A percentile compares a stretch with the other conserved stretches of the same genome.
Evolutionary conservation across 2,113 vertebrate species (phyloP).

Genomic region (Heterocephalus glaber): DNA sequence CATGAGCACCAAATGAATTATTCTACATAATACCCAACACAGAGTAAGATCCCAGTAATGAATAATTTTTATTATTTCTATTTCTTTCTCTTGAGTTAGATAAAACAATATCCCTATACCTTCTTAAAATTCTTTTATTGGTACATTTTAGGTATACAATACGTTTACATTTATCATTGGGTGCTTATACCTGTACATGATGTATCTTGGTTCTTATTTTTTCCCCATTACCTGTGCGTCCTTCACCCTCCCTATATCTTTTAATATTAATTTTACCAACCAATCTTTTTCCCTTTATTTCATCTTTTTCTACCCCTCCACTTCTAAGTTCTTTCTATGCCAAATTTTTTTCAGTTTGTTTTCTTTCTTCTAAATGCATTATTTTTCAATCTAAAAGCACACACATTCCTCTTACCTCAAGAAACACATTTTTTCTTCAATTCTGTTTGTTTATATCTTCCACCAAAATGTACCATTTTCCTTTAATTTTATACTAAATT

Average conservation of each 20-base stretch:
- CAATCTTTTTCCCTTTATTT: not conserved
- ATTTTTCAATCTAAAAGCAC: not conserved
- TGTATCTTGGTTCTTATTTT: too few species aligned
- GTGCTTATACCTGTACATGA: too few species aligned
- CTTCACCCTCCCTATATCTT: not conserved
- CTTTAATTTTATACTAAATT: conserved; percentile 4
- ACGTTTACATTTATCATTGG: too few species aligned
- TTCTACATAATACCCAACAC: not conserved
- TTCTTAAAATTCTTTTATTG: too few species aligned
- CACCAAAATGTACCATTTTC: not conserved
- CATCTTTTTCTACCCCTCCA: not conserved
- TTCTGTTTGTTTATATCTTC: not conserved
- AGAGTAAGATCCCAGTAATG: not conserved
- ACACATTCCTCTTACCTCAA: not conserved
- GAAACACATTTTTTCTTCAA: not conserved
- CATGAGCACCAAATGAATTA: not conserved
- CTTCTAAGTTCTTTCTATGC: not conserved
- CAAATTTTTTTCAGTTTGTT: not conserved
- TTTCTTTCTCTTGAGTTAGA: not conserved
- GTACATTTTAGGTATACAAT: too few species aligned
- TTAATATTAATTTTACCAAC: not conserved
- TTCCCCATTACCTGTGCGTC: too few species aligned
- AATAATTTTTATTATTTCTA: not conserved
- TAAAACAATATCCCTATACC: not conserved
- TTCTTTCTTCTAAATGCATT: not conserved